Evolutionary conservation across 64 coral and sea anemone species (phyloP).

Genomic region (Trachythela sp.): DNA sequence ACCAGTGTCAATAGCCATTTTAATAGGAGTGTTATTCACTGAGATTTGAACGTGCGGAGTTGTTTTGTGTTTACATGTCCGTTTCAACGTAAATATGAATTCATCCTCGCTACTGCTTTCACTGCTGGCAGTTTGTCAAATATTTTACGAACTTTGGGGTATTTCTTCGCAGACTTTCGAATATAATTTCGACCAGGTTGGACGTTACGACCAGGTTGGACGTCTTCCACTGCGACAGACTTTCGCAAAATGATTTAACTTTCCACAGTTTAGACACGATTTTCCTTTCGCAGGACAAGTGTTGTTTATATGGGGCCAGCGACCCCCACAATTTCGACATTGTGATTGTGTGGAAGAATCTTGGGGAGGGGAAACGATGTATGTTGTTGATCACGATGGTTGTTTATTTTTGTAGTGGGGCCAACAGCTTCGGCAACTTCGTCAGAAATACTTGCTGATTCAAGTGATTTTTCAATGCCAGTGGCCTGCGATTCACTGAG

Average conservation of each 20-base stretch:
- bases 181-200: no score
- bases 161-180: background rate
- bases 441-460: no score
- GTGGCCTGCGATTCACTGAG: background rate
- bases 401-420: no score
- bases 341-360: background rate
- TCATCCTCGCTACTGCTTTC: no score
- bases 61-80: background rate
- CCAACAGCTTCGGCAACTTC: background rate
- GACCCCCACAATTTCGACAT: background rate
- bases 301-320: background rate
- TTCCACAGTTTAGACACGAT: no score
- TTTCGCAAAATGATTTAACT: no score
- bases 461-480: background rate
- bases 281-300: no score
- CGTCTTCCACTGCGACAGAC: conserved; percentile 4
- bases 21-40: background rate
- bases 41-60: background rate
- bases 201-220: background rate
- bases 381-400: background rate
- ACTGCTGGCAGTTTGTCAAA: background rate
- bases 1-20: conserved; percentile 17
- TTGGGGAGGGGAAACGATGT: background rate
- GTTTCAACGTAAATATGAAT: background rate
- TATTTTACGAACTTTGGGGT: background rate